Evolutionary conservation across 2,888 invertebrate genomes (phyloP).

Genomic region (Schizaphis graminum): DNA sequence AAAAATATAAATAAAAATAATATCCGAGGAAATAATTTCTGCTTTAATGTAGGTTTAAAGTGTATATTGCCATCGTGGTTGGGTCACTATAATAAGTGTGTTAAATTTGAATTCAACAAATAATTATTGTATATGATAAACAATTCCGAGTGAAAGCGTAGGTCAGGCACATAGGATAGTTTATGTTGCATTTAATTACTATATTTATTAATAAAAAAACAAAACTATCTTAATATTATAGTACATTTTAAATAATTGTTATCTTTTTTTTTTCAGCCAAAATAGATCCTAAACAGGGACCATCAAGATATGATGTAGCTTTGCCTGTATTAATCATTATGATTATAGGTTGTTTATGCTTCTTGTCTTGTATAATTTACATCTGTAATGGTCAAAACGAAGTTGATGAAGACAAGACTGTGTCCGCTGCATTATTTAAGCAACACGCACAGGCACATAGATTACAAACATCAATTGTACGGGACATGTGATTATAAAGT

Average conservation of each 20-base stretch:
- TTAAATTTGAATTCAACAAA: neutral
- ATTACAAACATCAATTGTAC: neutral
- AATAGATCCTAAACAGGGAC: neutral
- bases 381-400: neutral
- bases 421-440: neutral
- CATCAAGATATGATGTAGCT: neutral
- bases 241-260: neutral
- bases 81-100: neutral
- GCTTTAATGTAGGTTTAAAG: neutral
- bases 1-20: neutral
- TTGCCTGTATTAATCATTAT: neutral
- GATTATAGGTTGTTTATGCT: neutral
- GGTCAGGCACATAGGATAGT: neutral
- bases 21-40: neutral
- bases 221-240: neutral
- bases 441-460: neutral
- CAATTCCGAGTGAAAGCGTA: neutral
- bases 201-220: neutral
- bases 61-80: neutral
- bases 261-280: neutral
- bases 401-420: neutral
- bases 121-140: neutral
- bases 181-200: neutral
- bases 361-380: neutral
- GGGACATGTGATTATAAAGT: neutral